These are phyloP conservation scores for Poecilia latipinna DNA, from an alignment of 2,113 vertebrate species.

Conservation along the genomic window DNA sequence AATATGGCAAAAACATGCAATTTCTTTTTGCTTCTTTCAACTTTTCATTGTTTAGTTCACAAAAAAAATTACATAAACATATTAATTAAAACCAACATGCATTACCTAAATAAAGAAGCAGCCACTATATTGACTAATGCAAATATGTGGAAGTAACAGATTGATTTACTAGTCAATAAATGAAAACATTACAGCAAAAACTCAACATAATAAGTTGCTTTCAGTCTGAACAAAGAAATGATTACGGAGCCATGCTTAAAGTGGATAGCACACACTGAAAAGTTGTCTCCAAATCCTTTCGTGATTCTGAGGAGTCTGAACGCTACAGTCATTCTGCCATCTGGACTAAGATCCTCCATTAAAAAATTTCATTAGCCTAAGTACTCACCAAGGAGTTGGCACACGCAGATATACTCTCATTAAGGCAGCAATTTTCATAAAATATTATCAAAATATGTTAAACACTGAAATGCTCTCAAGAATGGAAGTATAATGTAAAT, in stretches of 20 bases:
- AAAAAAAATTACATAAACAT: neutral
- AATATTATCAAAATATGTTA: conserved; percentile 41
- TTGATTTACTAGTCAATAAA: neutral
- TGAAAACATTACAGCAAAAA: neutral
- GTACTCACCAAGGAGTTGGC: conserved; percentile 60
- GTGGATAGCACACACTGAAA: conserved; percentile 1
- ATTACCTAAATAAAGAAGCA: neutral
- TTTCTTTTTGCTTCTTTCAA: neutral
- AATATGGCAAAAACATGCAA: neutral
- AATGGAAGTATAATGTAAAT: conserved; percentile 20
- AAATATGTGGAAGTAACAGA: neutral
- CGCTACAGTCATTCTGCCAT: conserved; percentile 42
- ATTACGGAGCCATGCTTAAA: neutral
- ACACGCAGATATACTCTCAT: conserved; percentile 19
- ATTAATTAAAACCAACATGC: neutral
- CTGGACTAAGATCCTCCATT: conserved; percentile 54
- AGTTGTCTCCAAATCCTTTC: conserved; percentile 5
- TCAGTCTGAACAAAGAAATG: neutral
- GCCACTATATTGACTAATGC: neutral
- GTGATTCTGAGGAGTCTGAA: conserved; percentile 33
- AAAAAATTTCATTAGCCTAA: conserved; percentile 70
- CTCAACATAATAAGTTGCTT: neutral
- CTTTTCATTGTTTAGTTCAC: neutral
- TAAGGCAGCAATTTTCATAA: conserved; percentile 39
- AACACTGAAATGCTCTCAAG: conserved; percentile 28